Evolutionary conservation across 2,888 invertebrate species (phyloP).

Genomic region (Hedya salicella): DNA sequence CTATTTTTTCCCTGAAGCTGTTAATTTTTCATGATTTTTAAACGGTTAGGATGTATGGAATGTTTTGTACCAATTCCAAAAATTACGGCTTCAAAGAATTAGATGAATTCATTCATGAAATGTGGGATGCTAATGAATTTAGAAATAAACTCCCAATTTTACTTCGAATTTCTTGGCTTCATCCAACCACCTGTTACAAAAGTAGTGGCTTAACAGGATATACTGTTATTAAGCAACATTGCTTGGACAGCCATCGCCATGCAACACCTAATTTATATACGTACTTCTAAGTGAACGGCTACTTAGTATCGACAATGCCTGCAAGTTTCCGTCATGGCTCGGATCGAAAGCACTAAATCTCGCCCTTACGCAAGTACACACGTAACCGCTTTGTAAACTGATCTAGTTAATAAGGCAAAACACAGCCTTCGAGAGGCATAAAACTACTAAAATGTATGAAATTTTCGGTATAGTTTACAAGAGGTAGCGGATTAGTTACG

Average conservation of each 20-base stretch:
- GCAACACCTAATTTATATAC: slow-evolving; percentile 28
- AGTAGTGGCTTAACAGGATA: neutral
- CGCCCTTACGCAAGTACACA: slow-evolving; percentile 52
- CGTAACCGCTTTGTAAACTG: slow-evolving; percentile 54
- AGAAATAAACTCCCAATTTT: no score
- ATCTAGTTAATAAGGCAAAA: slow-evolving; percentile 51
- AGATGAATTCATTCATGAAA: no score
- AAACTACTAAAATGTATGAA: slow-evolving; percentile 34
- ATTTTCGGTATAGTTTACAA: slow-evolving; percentile 5
- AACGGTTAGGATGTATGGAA: no score
- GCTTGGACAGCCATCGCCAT: slow-evolving; percentile 12
- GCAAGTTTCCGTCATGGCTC: slow-evolving; percentile 29
- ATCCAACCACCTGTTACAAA: no score
- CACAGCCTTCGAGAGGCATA: slow-evolving; percentile 31
- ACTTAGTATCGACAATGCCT: slow-evolving; percentile 33
- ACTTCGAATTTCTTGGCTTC: no score
- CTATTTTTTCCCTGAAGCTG: no score
- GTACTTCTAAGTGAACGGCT: slow-evolving; percentile 16
- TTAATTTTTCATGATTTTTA: no score
- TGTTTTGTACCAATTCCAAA: no score
- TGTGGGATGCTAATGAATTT: no score
- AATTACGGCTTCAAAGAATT: no score
- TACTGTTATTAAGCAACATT: neutral
- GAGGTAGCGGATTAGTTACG: slow-evolving; percentile 19
- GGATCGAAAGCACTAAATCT: slow-evolving; percentile 35